A percentile compares a stretch with the other conserved stretches of the same genome.
phyloP scores from a whole-genome alignment of 2,113 vertebrate species.

The Nymphicus hollandicus region DNA sequence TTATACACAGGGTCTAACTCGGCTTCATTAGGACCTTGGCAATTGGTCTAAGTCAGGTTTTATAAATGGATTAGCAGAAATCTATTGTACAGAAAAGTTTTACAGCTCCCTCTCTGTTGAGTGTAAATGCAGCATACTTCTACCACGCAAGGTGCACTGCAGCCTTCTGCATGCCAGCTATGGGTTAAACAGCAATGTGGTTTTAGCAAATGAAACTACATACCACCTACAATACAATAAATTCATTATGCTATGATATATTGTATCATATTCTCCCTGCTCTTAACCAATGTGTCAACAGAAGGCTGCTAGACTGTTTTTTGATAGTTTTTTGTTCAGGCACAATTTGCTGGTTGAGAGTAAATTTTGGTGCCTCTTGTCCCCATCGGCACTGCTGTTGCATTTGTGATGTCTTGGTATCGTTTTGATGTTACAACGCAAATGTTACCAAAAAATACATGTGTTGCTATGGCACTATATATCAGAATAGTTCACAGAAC shows the following conservation, averaged over 20 bases:
- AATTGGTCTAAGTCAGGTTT: background rate
- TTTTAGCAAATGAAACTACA: background rate
- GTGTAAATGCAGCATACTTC: background rate
- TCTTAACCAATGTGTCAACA: background rate
- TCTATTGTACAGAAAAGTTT: background rate
- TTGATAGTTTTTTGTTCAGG: background rate
- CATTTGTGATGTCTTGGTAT: background rate
- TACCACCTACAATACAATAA: background rate
- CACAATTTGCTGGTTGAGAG: background rate
- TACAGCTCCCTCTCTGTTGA: background rate
- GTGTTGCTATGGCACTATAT: background rate
- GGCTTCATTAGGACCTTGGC: background rate
- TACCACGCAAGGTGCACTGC: fast-evolving
- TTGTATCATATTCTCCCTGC: background rate
- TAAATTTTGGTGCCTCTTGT: background rate
- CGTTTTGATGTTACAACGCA: background rate
- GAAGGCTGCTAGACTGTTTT: background rate
- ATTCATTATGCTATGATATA: background rate
- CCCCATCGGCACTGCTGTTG: fast-evolving
- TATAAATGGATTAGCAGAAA: background rate
- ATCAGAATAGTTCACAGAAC: background rate
- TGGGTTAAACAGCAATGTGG: background rate
- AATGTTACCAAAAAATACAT: background rate
- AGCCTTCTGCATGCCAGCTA: background rate
- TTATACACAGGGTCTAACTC: background rate